Conservation (phyloP, 2,888 invertebrate genomes). For the Achlya flavicornis region DNA sequence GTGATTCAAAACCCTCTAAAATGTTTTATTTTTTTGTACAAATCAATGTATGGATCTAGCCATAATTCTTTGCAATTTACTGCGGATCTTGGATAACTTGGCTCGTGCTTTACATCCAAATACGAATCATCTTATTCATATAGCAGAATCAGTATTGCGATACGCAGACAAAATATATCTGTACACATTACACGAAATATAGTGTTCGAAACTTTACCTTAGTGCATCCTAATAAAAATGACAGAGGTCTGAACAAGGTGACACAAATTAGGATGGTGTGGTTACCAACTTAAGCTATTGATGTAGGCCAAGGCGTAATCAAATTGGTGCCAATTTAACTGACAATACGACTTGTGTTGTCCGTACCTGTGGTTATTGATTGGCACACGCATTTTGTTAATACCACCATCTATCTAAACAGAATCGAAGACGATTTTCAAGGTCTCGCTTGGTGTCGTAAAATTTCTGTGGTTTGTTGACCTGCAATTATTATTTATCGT, state of each 20-base stretch:
- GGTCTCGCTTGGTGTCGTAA: constrained; percentile 4
- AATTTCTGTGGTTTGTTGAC: background rate
- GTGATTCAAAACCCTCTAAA: too few species aligned
- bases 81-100: background rate
- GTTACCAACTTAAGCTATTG: constrained; percentile 39
- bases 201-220: background rate
- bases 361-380: background rate
- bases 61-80: background rate
- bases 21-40: too few species aligned
- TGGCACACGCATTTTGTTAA: constrained; percentile 9
- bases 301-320: constrained; percentile 61
- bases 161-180: background rate
- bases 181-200: too few species aligned
- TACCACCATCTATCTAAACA: constrained; percentile 3
- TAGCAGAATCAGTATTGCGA: background rate
- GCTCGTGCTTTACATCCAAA: background rate
- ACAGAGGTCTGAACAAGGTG: constrained; percentile 46
- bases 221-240: constrained; percentile 11
- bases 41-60: too few species aligned
- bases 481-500: constrained; percentile 9
- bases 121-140: background rate
- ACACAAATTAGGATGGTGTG: constrained; percentile 59
- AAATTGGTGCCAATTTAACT: constrained; percentile 58
- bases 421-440: background rate
- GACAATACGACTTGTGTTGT: constrained; percentile 45